Conservation (phyloP, 1,140 invertebrate genomes). For the Lepidurus couesii region DNA sequence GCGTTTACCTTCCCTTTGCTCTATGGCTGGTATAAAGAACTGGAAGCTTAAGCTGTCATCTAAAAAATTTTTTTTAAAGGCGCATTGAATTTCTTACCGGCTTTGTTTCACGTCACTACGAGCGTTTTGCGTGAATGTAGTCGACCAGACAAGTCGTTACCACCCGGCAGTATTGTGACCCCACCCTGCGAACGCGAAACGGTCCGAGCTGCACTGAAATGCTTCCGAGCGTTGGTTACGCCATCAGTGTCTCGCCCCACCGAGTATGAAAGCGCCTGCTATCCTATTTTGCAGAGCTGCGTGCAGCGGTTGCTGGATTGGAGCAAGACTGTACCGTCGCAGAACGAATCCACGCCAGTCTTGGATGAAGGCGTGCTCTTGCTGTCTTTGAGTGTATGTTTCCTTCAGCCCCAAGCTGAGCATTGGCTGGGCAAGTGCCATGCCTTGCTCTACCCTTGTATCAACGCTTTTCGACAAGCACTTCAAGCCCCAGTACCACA, state of each 20-base stretch:
- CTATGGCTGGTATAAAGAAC: constrained; percentile 55
- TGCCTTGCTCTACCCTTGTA: constrained; percentile 82
- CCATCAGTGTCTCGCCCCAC: constrained; percentile 59
- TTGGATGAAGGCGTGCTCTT: constrained; percentile 79
- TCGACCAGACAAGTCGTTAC: background rate
- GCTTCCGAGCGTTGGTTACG: constrained; percentile 58
- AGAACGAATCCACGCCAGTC: constrained; percentile 28
- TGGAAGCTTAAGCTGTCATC: background rate
- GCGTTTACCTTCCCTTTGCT: constrained; percentile 65
- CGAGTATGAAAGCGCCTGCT: constrained; percentile 61
- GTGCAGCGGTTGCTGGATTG: constrained; percentile 82
- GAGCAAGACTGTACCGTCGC: constrained; percentile 60
- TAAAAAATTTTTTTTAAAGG: constrained; percentile 50
- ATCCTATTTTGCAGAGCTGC: constrained; percentile 72
- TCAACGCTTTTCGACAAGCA: constrained; percentile 85
- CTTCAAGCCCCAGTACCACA: constrained; percentile 52
- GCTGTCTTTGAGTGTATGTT: constrained; percentile 67
- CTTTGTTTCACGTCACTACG: constrained; percentile 82
- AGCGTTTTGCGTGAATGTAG: constrained; percentile 75
- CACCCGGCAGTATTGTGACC: constrained; percentile 52
- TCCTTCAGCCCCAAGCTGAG: constrained; percentile 62
- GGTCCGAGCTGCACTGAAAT: constrained; percentile 62
- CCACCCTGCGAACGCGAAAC: constrained; percentile 51
- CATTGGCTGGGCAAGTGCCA: constrained; percentile 66
- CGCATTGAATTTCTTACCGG: constrained; percentile 79